Conservation (phyloP, 2,113 vertebrate genomes). For the Pungitius pungitius region DNA sequence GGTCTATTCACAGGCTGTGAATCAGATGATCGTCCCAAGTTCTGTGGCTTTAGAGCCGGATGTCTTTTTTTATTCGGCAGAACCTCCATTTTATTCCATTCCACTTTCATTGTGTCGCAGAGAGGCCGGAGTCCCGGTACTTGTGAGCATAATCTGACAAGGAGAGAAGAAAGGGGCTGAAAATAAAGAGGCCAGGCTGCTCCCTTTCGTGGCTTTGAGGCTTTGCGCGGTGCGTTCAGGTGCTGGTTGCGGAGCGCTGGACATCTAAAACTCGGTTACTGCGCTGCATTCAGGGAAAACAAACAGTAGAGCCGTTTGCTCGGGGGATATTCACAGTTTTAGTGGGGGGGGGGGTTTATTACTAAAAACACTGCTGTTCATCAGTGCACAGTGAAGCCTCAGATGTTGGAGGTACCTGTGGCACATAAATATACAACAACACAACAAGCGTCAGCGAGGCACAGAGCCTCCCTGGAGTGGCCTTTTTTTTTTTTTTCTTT, state of each 20-base stretch:
- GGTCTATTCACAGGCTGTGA: not conserved
- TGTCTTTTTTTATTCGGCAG: conserved; percentile 20
- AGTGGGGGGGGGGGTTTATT: too few relatives aligned
- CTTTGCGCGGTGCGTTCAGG: not conserved
- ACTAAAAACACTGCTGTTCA: not conserved
- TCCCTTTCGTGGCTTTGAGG: conserved; percentile 1
- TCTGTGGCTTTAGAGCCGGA: not conserved
- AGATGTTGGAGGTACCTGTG: conserved; percentile 2
- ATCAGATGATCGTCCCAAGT: conserved; percentile 4
- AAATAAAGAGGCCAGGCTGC: not conserved
- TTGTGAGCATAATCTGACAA: conserved; percentile 28
- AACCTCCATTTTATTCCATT: not conserved
- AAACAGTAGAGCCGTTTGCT: not conserved
- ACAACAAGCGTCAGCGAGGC: not conserved
- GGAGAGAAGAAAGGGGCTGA: not conserved
- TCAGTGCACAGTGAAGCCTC: not conserved
- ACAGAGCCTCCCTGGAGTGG: not conserved
- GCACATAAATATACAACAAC: conserved; percentile 13
- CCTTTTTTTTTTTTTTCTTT: not conserved
- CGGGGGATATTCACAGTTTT: not conserved
- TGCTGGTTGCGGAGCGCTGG: not conserved
- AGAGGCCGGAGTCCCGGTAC: conserved; percentile 4
- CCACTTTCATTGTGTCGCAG: not conserved
- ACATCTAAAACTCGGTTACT: not conserved
- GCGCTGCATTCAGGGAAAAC: not conserved